Evolutionary conservation across 1,140 invertebrate genomes (phyloP).

Genomic region (Oscheius sp.): DNA sequence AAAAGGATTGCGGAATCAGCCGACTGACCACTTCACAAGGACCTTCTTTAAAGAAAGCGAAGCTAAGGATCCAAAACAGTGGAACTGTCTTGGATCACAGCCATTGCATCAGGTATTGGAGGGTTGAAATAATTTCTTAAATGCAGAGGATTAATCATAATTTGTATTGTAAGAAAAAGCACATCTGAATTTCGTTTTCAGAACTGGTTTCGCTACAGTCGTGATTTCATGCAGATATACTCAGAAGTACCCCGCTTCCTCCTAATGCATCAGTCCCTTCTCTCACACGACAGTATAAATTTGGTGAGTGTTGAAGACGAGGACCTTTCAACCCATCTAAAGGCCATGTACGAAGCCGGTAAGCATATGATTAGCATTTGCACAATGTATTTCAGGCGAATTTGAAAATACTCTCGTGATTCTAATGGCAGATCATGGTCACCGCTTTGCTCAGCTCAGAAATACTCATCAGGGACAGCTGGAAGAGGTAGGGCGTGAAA

Average conservation of each 20-base stretch:
- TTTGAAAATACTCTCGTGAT: constrained; percentile 78
- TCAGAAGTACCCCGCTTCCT: constrained; percentile 74
- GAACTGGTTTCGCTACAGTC: constrained; percentile 71
- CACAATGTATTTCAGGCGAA: constrained; percentile 61
- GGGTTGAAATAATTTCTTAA: constrained; percentile 6
- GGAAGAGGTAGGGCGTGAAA: constrained; percentile 70
- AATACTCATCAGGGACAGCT: constrained; percentile 73
- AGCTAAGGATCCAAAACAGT: constrained; percentile 60
- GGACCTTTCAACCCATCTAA: constrained; percentile 69
- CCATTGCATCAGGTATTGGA: constrained; percentile 78
- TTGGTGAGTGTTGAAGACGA: constrained; percentile 74
- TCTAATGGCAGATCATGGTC: constrained; percentile 82
- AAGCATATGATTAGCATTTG: not conserved
- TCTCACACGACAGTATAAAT: constrained; percentile 83
- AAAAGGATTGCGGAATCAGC: constrained; percentile 78
- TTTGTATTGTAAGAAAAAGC: too few relatives aligned
- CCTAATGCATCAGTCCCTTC: constrained; percentile 81
- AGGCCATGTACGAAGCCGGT: constrained; percentile 11
- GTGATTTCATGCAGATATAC: constrained; percentile 69
- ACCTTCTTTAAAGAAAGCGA: constrained; percentile 72
- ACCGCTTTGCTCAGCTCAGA: constrained; percentile 72
- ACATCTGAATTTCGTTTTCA: constrained; percentile 45
- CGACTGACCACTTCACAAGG: constrained; percentile 85
- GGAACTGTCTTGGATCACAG: constrained; percentile 73
- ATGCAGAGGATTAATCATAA: too few relatives aligned